Base-by-base conservation (phyloP, 2,888 invertebrate genomes). In the Calameuta pallipes region DNA sequence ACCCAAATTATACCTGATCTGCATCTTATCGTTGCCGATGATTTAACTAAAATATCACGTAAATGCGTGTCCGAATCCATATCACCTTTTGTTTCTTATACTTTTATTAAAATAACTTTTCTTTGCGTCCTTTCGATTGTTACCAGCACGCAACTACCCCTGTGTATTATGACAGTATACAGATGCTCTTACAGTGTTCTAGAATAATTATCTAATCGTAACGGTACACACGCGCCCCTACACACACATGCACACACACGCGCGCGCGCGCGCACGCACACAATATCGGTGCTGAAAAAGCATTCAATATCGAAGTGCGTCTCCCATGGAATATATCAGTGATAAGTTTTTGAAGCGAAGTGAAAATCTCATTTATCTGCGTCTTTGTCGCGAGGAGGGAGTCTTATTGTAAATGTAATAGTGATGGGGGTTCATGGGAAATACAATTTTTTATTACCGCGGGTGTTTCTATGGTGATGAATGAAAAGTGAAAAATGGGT, bases 271-370 rank as follows among this genome's bases (percentile, higher is more conserved):
- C 33, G 31, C 4, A 15, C 23, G 37, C 37, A 31, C 41, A 1
- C 3, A 37, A 73, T 74, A 34, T 56, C 70, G 69, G 6, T 69
- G 15, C 35, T 56, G 41, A 77, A 76, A 68, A 69, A 79, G 71
- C 77, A 69, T 23, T 56, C 6, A 0, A 23, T 56, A 23, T 9
- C 56, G 23, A 56, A 56, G 56, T 23, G 56, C 9, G 56, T 56
- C 23, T 56, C 23, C 23, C 56, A 56, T 56, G 56, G 56, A 23
- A 56, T 56, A 56, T 56, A 56, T 56, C 56, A 56, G 56, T 56
- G 56, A 56, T 56, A 56, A 56, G 56, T 56, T 56, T 56, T 23
- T 9, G 2, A 56, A 56, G 0, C 6, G 23, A 56, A 56, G 56
- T 56, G 56, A 56, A 56, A 56, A 23, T 23, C 56, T 56, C 23